A percentile compares a stretch with the other conserved stretches of the same genome.
phyloP scores from a whole-genome alignment of 2,888 invertebrate species.

The Pammene fasciana region DNA sequence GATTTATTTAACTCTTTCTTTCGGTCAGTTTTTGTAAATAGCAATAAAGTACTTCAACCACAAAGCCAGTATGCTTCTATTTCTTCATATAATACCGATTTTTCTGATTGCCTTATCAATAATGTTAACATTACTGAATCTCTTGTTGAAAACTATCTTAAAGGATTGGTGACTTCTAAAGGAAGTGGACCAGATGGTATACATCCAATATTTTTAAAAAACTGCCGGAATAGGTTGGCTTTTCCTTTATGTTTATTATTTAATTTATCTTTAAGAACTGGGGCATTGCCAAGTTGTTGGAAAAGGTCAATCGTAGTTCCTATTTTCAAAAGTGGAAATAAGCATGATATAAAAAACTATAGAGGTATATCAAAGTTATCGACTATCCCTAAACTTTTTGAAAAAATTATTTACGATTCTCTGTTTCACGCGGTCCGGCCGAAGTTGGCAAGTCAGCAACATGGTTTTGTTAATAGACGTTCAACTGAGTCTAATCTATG shows the following conservation, averaged over 20 bases:
- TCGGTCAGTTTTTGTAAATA: too few relatives aligned
- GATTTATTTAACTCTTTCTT: too few relatives aligned
- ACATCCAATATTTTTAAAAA: background rate
- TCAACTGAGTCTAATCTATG: background rate
- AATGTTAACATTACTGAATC: background rate
- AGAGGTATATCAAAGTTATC: background rate
- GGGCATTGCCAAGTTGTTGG: background rate
- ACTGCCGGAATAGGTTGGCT: background rate
- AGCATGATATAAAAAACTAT: background rate
- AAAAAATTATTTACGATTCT: background rate
- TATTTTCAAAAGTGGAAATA: background rate
- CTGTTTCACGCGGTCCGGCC: background rate
- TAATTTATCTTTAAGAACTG: background rate
- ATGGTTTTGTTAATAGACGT: slow-evolving; percentile 1
- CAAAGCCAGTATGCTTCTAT: too few relatives aligned
- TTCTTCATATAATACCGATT: too few relatives aligned
- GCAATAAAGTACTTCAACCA: too few relatives aligned
- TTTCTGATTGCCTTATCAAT: too few relatives aligned
- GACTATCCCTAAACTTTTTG: too few relatives aligned
- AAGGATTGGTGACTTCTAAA: background rate
- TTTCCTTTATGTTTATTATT: background rate
- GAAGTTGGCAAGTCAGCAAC: background rate
- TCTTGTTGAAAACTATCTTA: background rate
- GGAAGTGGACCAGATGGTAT: background rate
- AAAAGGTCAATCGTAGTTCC: background rate